Conservation (phyloP, 2,113 vertebrate species). For the rabbit (Oryctolagus cuniculus) region mOryCun1.1 NC_091432.1:212987501-212988000, state of each 20-base stretch:
- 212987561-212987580: background rate
- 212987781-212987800: background rate
- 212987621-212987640: background rate
- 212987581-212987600: background rate
- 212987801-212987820: background rate
- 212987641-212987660: background rate
- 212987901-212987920: conserved; percentile 5
- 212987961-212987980: background rate
- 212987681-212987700: background rate
- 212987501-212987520: background rate
- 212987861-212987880: background rate
- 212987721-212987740: background rate
- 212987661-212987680: too few relatives aligned
- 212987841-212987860: background rate
- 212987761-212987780: background rate
- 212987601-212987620: background rate
- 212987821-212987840: background rate
- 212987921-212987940: background rate
- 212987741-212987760: background rate
- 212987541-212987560: background rate
- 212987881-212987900: background rate
- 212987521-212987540: background rate
- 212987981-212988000: background rate
- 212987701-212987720: background rate
- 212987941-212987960: background rate